A percentile compares a stretch with the other conserved stretches of the same genome.
These are phyloP conservation scores for Brachylomia viminalis DNA, from an alignment of 2,888 invertebrate species.

Conservation along the genomic window DNA sequence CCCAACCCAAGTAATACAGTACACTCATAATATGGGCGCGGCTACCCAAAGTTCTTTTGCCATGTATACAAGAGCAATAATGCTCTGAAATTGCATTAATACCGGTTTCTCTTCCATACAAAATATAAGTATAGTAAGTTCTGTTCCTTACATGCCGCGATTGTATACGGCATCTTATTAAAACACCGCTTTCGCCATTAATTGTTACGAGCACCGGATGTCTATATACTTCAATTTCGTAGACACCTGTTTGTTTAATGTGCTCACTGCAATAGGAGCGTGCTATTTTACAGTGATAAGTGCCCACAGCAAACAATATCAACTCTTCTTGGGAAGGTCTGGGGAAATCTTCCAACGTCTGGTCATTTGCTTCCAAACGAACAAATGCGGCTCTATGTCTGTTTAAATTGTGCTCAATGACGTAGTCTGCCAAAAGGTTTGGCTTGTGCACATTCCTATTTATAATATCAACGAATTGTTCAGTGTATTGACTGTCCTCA, in stretches of 20 bases:
- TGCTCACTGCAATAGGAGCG: constrained; percentile 33
- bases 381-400: constrained; percentile 11
- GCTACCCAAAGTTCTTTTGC: constrained; percentile 11
- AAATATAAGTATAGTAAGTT: neutral
- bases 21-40: constrained; percentile 34
- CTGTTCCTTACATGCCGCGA: constrained; percentile 8
- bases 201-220: constrained; percentile 22
- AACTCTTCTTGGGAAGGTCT: constrained; percentile 19
- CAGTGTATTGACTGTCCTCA: constrained; percentile 4
- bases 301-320: constrained; percentile 21
- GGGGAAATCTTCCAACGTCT: constrained; percentile 11
- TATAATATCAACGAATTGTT: constrained; percentile 11
- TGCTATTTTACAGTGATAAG: constrained; percentile 20
- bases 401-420: constrained; percentile 12
- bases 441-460: constrained; percentile 14
- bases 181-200: constrained; percentile 28
- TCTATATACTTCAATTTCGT: constrained; percentile 41
- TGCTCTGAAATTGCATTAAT: no score
- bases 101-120: neutral
- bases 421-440: constrained; percentile 7
- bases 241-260: constrained; percentile 36
- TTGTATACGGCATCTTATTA: constrained; percentile 31
- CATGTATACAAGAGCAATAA: no score
- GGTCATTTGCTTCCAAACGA: constrained; percentile 15
- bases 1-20: constrained; percentile 36